phyloP scores from a whole-genome alignment of 2,113 vertebrate species.

The Amblyornis subalaris region DNA sequence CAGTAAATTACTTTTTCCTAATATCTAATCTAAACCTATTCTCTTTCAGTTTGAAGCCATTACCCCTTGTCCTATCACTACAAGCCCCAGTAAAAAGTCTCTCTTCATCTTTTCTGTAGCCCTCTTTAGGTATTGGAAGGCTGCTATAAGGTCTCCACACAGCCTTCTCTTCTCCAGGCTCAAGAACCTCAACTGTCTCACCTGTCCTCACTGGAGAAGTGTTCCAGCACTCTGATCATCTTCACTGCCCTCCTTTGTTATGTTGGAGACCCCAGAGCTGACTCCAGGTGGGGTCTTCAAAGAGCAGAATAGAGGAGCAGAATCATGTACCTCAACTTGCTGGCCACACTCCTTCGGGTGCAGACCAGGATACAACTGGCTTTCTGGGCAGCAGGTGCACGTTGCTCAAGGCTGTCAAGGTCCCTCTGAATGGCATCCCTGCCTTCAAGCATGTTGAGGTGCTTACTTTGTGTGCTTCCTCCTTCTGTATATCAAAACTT shows the following conservation, averaged over 20 bases:
- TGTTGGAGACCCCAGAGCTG: neutral
- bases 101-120: neutral
- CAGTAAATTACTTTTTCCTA: neutral
- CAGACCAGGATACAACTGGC: neutral
- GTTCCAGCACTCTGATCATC: neutral
- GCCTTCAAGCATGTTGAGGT: neutral
- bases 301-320: neutral
- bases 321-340: neutral
- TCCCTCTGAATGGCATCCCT: neutral
- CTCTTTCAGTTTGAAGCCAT: neutral
- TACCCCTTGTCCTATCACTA: neutral
- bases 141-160: fast-evolving
- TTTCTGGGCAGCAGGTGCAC: neutral
- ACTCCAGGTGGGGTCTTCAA: neutral
- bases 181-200: neutral
- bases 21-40: neutral
- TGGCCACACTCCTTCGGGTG: neutral
- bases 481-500: neutral
- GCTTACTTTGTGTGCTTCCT: neutral
- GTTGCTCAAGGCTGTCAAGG: neutral
- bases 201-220: neutral
- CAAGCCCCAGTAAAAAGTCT: neutral
- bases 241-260: neutral
- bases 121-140: neutral
- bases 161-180: neutral